These are phyloP conservation scores for Archilochus colubris DNA, from an alignment of 2,113 vertebrate genomes.

Conservation along the genomic window DNA sequence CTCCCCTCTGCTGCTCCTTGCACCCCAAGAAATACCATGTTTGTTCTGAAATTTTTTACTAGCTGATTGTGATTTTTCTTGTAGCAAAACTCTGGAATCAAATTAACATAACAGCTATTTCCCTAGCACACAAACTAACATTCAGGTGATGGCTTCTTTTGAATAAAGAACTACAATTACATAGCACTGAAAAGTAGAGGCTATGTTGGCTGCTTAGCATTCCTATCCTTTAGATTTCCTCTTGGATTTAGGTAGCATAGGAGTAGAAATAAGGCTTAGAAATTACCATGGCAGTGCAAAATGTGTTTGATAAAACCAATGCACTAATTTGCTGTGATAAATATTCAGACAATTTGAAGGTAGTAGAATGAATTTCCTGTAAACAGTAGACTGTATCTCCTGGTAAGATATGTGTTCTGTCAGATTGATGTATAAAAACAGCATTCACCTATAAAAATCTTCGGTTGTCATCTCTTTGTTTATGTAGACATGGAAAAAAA, in stretches of 20 bases:
- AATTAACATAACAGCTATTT: slow-evolving; percentile 23
- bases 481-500: background rate
- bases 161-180: background rate
- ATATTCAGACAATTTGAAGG: background rate
- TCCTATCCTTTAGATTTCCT: background rate
- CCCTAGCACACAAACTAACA: slow-evolving; percentile 66
- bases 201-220: background rate
- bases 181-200: background rate
- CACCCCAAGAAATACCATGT: background rate
- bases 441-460: background rate
- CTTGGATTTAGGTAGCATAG: background rate
- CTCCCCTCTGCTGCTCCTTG: too few species aligned
- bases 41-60: background rate
- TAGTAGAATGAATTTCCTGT: background rate
- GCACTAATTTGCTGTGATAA: background rate
- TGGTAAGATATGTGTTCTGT: background rate
- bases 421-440: background rate
- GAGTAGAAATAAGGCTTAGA: slow-evolving; percentile 8
- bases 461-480: background rate
- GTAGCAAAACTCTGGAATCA: slow-evolving; percentile 74
- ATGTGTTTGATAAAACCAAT: background rate
- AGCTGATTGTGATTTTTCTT: background rate
- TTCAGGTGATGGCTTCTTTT: slow-evolving; percentile 48
- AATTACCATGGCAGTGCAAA: background rate
- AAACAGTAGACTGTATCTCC: background rate